These are phyloP conservation scores for Pseudorectes ferrugineus DNA, from an alignment of 2,113 vertebrate genomes.

Conservation along the genomic window DNA sequence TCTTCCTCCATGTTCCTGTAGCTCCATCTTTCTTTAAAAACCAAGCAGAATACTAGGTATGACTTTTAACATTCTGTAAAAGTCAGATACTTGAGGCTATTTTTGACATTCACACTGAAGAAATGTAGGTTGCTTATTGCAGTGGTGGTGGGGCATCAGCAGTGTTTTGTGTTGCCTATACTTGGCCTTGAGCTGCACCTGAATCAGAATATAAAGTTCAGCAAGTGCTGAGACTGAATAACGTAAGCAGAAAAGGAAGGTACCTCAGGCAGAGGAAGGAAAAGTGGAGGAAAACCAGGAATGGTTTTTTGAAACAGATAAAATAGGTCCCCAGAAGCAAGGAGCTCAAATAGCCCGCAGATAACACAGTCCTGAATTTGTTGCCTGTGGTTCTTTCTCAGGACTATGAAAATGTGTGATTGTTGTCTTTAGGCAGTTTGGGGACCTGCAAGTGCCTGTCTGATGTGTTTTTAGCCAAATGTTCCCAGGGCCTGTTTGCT, in stretches of 20 bases:
- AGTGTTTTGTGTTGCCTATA: neutral
- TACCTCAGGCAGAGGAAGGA: neutral
- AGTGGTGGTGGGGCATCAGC: neutral
- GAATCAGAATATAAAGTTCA: neutral
- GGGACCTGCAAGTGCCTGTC: neutral
- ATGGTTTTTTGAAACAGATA: neutral
- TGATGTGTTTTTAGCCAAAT: neutral
- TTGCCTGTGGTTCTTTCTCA: neutral
- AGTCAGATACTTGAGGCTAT: neutral
- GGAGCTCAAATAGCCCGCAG: neutral
- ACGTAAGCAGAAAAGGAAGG: neutral
- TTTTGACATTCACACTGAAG: neutral
- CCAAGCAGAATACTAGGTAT: neutral
- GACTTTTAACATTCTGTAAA: neutral
- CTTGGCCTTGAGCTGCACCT: neutral
- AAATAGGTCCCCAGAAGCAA: neutral
- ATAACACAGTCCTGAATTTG: neutral
- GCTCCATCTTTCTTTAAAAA: neutral
- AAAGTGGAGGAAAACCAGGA: neutral
- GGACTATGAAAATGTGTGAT: neutral
- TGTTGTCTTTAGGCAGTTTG: neutral
- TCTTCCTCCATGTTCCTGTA: neutral
- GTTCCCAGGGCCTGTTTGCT: neutral
- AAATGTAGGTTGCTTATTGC: neutral
- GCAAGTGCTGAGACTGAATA: neutral